Base-by-base conservation (phyloP, 2,797 vertebrate genomes). In the Pipistrellus pygmaeus region DNA sequence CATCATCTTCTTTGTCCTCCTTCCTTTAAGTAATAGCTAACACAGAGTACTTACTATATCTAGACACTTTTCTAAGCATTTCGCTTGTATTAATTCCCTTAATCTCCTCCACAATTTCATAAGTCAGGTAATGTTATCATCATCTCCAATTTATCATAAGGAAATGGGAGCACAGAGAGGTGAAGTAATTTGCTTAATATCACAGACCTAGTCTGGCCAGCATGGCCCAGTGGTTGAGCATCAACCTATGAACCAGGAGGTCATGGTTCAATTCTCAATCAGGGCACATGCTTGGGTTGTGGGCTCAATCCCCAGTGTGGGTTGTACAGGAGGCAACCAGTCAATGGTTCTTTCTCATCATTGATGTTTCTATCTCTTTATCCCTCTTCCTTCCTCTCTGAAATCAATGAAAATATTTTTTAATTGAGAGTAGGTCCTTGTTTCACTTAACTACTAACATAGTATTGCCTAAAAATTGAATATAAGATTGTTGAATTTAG, bases 361-460 rank as follows among this genome's bases (percentile, higher is more conserved):
- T 60, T 60, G 25, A 60, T 60, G 57, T 60, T 60, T 60, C 57
- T 27, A 10, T 27, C 11, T 60, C 57, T 60, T 60, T 27, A 60
- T 60, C 57, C 25, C 4, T 60, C 25, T 60, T 25, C 25, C 12
- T 60, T 13, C 57, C 25, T 60, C 57, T 60, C 57, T 60, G 57
- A 60, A 60, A 60, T 60, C 25, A 60, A 60, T 60, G 57, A 60
- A 60, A 60, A 60, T 60, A 60, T 27, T 27, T 60, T 60, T 13
- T 25, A 27, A 60, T 46, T 82, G 71, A 88, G 25, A 85, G 25
- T n/a, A 57, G 38, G 73, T 76, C 25, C 23, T 72, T 77, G 15
- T 72, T 78, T 92, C 69, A 88, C 71, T 87, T 78, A 51, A n/a
- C 44, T 30, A 87, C 41, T 81, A 81, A 46, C 38, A 83, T 17